Base-by-base conservation (phyloP, 2,888 invertebrate species). In the Notodromas monacha region DNA sequence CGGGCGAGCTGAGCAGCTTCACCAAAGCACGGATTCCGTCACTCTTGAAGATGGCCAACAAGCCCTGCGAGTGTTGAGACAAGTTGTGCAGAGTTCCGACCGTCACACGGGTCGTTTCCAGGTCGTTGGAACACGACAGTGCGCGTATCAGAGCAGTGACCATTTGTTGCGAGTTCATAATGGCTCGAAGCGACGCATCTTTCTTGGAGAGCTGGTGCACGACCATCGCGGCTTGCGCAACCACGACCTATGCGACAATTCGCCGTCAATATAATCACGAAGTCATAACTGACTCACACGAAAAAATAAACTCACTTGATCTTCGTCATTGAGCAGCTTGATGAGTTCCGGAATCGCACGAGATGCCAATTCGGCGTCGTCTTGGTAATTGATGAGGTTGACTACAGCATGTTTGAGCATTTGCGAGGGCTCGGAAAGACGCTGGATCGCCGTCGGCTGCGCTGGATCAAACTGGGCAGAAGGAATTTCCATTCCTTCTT, bases 181-280 rank as follows among this genome's bases (percentile, higher is more conserved):
- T 79, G 35, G 86, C 89, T 45, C 86, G 86, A 30, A 84, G 46
- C 34, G 50, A 49, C 6, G 27, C 27, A 12, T 27, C 92, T 50
- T 92, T 89, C 60, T 89, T 89, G 11, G 86, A 89, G 38, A 96
- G 58, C 47, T 92, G 84, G 50, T 92, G 89, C 1, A 96, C 86
- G 76, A 92, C 84, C 79, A 89, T 86, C 35, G 89, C 89, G 14
- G 96, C 96, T 48, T 92, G 81, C 3, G 79, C 79, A 1, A 92
- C 92, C 4, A 81, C 76, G 13, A 84, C 84, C n/a, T n/a, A n/a
- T n/a, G n/a, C n/a, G n/a, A n/a, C n/a, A n/a, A n/a, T n/a, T n/a
- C n/a, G n/a, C n/a, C n/a, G n/a, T n/a, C n/a, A n/a, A n/a, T n/a
- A n/a, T n/a, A n/a, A n/a, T n/a, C n/a, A n/a, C n/a, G n/a, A n/a